Evolutionary conservation across 2,113 vertebrate genomes (phyloP).

Genomic region (Hydropotes inermis): DNA sequence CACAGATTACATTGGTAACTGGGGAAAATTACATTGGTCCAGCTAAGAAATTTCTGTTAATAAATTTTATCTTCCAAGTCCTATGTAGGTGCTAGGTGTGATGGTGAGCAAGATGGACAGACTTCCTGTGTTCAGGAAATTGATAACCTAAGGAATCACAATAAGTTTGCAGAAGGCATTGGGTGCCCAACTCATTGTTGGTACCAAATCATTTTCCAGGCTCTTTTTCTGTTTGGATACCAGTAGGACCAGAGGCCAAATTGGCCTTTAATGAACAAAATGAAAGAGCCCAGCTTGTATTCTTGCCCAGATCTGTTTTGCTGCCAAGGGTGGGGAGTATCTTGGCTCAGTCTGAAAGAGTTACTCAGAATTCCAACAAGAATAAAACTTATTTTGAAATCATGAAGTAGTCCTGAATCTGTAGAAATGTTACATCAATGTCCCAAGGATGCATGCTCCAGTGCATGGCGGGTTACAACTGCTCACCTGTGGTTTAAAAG

Average conservation of each 20-base stretch:
- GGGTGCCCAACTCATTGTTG: neutral
- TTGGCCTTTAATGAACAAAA: neutral
- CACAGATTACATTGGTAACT: neutral
- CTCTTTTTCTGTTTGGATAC: neutral
- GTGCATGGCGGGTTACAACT: accelerated
- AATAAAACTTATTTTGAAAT: neutral
- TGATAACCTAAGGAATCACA: neutral
- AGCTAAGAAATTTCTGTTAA: neutral
- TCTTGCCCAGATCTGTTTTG: neutral
- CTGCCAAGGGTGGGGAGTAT: neutral
- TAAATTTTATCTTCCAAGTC: neutral
- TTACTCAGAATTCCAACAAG: neutral
- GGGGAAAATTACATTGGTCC: neutral
- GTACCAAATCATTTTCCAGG: neutral
- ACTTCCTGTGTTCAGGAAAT: neutral
- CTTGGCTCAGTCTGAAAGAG: neutral
- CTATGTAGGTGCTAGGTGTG: neutral
- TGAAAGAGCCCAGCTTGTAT: neutral
- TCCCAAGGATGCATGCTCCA: neutral
- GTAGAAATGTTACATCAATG: neutral
- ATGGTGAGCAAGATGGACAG: neutral
- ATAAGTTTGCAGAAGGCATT: neutral
- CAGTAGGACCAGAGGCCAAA: neutral
- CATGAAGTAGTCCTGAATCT: neutral
- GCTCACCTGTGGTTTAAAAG: neutral